Base-by-base conservation (phyloP, 2,113 vertebrate species). In the Ramphastos sulfuratus region DNA sequence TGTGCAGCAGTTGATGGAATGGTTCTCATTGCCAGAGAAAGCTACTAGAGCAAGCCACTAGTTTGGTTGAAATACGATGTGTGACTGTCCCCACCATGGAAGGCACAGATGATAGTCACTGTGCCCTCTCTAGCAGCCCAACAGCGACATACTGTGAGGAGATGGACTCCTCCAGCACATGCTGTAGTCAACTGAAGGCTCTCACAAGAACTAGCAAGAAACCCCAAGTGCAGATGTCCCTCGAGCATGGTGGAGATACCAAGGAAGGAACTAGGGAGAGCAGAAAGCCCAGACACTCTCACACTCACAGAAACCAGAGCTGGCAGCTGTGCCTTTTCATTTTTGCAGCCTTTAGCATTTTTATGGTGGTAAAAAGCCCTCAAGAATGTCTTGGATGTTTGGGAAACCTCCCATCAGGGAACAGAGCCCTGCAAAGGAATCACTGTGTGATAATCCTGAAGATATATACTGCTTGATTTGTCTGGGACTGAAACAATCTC, bases 351-450 rank as follows among this genome's bases (percentile, higher is more conserved):
- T 86, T 85, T 67, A 92, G 54, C 61, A 60, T 67, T 81, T 91
- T 94, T 88, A 42, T 7, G 2, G 79, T 64, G 69, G 72, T 90
- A 28, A 76, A 90, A 93, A 90, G 56, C 33, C 69, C 77, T 83
- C 82, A 91, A 85, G 89, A 91, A 92, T 93, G 17, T 56, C 73
- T 90, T 71, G 56, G 33, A 77, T 88, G 30, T 80, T 90, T 90
- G 42, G 85, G 82, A 91, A 95, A 90, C 56, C 27, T 95, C 60
- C 65, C 4, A 1, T 84, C 86, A 88, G 31, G 75, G 59, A 95
- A 54, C 35, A 64, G 48, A 94, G 54, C 54, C 46, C 55, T 79
- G 77, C 20, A 72, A 86, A 78, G 73, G 67, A 92, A 59, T 89
- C 66, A 48, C 30, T 55, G 4, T 35, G 60, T 15, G 2, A 71